Evolutionary conservation across 1,140 invertebrate species (phyloP).

Genomic region (Drosophila micromelanica): DNA sequence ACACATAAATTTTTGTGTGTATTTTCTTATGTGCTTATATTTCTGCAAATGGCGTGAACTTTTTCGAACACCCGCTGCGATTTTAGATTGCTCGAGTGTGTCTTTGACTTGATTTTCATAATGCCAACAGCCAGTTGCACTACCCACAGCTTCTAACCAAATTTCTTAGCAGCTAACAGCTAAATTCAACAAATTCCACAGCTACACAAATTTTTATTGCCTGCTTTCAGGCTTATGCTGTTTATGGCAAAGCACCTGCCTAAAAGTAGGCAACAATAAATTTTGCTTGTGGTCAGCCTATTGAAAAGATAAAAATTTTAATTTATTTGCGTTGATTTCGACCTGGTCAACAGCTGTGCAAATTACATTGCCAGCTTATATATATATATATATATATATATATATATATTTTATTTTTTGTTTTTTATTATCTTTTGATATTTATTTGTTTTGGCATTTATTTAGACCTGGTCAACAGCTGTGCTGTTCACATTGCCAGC

Average conservation of each 20-base stretch:
- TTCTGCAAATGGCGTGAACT: slow-evolving; percentile 78
- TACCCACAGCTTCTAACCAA: not conserved
- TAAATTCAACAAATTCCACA: not conserved
- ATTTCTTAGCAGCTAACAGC: not conserved
- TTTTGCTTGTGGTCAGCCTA: not conserved
- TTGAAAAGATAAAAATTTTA: slow-evolving; percentile 12
- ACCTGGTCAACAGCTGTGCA: slow-evolving; percentile 9
- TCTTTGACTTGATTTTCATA: slow-evolving; percentile 27
- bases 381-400: too few species aligned
- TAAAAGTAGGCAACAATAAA: slow-evolving; percentile 51
- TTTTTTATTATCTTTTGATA: too few species aligned
- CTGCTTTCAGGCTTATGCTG: slow-evolving; percentile 49
- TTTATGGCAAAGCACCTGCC: slow-evolving; percentile 9
- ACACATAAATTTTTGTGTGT: slow-evolving; percentile 23
- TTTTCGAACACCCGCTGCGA: slow-evolving; percentile 63
- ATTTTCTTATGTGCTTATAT: slow-evolving; percentile 30
- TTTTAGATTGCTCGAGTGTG: slow-evolving; percentile 36
- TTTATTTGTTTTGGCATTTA: slow-evolving; percentile 2
- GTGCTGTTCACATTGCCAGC: not conserved
- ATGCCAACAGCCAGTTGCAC: not conserved
- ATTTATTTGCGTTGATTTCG: slow-evolving; percentile 41
- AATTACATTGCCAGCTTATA: not conserved
- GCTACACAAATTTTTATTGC: slow-evolving; percentile 38
- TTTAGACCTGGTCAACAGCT: slow-evolving; percentile 19
- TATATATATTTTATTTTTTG: too few species aligned